Conservation (phyloP, 1,140 invertebrate genomes). For the Drosophila tani region DNA sequence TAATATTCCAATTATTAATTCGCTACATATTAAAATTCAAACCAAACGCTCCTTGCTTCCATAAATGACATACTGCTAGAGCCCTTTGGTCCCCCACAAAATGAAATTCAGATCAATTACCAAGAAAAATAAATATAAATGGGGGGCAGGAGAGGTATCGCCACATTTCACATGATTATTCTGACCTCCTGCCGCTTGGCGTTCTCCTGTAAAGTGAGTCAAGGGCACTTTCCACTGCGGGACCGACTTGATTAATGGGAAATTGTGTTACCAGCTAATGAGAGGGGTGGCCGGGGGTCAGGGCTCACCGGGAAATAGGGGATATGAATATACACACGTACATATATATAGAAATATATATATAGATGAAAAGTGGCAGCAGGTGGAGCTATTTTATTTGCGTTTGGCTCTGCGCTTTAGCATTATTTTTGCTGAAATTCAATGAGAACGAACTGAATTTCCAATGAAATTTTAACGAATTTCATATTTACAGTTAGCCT, state of each 20-base stretch:
- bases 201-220: conserved; percentile 47
- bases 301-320: background rate
- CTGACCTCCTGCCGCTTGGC: conserved; percentile 16
- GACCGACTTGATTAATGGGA: conserved; percentile 54
- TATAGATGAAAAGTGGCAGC: conserved; percentile 4
- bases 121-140: background rate
- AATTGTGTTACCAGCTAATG: conserved; percentile 53
- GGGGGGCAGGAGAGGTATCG: background rate
- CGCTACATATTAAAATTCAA: background rate
- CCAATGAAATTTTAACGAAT: conserved; percentile 57
- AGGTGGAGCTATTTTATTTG: conserved; percentile 40
- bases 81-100: background rate
- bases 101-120: conserved; percentile 15
- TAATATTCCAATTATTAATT: background rate
- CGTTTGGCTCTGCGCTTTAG: conserved; percentile 2
- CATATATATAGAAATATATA: background rate
- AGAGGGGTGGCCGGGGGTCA: conserved; percentile 4
- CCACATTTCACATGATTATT: conserved; percentile 26
- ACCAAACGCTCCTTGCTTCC: background rate
- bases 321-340: conserved; percentile 4
- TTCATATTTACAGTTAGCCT: conserved; percentile 57
- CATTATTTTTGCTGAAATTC: conserved; percentile 52
- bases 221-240: conserved; percentile 44
- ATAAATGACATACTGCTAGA: background rate
- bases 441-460: conserved; percentile 45